Percentiles rank a stretch among this genome's conserved stretches.
These are phyloP conservation scores for Ia io DNA, from an alignment of 2,113 vertebrate genomes.

Conservation along the genomic window DNA sequence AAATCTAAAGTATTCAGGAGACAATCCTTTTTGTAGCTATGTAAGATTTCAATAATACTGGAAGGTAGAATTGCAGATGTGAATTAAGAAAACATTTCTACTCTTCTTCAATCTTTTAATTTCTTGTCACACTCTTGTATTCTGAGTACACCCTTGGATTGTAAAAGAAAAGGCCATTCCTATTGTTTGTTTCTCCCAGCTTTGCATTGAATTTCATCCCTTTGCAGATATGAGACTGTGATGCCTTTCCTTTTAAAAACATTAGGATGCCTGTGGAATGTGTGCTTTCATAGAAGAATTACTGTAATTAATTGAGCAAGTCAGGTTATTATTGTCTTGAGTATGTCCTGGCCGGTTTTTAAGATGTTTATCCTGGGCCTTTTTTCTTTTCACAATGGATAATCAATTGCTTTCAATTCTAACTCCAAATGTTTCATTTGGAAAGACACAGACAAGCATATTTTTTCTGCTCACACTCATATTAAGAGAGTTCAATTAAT, in stretches of 20 bases:
- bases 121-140: conserved; percentile 12
- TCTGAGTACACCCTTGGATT: neutral
- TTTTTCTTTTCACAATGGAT: conserved; percentile 38
- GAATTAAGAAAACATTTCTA: conserved; percentile 19
- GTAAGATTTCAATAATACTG: neutral
- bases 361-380: conserved; percentile 27
- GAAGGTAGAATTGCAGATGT: neutral
- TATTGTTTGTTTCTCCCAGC: conserved; percentile 27
- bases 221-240: neutral
- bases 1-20: neutral
- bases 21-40: neutral
- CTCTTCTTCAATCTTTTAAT: neutral
- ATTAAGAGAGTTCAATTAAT: conserved; percentile 54
- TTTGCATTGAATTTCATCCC: neutral
- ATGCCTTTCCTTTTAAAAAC: conserved; percentile 43
- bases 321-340: conserved; percentile 6
- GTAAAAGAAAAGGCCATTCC: neutral
- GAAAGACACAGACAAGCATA: neutral
- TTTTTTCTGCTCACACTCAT: neutral
- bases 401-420: neutral
- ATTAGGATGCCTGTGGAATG: neutral
- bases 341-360: conserved; percentile 12
- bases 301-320: conserved; percentile 33
- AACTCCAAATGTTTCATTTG: conserved; percentile 18
- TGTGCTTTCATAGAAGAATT: conserved; percentile 45